A percentile compares a stretch with the other conserved stretches of the same genome.
Conservation (phyloP, 2,888 invertebrate genomes). For the Siphonodentalium dalli region DNA sequence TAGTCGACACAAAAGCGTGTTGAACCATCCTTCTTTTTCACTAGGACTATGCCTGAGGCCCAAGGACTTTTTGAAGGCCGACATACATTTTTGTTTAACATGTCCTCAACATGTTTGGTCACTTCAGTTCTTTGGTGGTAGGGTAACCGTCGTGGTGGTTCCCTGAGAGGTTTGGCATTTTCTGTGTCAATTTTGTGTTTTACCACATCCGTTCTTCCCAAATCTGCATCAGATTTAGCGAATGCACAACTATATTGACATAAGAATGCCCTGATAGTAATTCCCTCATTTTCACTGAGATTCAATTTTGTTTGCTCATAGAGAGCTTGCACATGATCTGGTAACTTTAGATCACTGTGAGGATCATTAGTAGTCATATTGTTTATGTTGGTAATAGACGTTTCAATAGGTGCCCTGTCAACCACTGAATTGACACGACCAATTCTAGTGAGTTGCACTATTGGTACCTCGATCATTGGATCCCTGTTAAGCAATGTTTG, state of each 20-base stretch:
- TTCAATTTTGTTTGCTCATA: neutral
- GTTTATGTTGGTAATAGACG: too few relatives aligned
- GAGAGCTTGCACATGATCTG: too few relatives aligned
- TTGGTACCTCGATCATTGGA: too few relatives aligned
- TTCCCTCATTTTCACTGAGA: neutral
- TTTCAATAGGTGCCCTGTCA: too few relatives aligned
- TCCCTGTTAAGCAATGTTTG: too few relatives aligned
- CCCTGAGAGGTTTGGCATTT: neutral
- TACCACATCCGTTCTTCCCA: slow-evolving; percentile 1
- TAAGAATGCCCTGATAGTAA: neutral
- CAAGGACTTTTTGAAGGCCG: slow-evolving; percentile 1
- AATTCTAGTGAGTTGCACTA: too few relatives aligned
- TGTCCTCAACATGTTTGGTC: neutral
- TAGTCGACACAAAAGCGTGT: slow-evolving; percentile 6
- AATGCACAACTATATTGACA: neutral
- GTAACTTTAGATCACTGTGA: too few relatives aligned
- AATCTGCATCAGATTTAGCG: neutral
- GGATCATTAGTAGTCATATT: too few relatives aligned
- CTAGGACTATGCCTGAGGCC: neutral
- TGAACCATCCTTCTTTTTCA: slow-evolving; percentile 1
- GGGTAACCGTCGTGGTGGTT: neutral
- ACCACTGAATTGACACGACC: too few relatives aligned
- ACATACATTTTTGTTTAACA: neutral
- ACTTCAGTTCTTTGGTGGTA: neutral
- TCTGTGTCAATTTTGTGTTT: slow-evolving; percentile 1